Conservation (phyloP, 2,888 invertebrate species). For the Eristalinus aeneus region DNA sequence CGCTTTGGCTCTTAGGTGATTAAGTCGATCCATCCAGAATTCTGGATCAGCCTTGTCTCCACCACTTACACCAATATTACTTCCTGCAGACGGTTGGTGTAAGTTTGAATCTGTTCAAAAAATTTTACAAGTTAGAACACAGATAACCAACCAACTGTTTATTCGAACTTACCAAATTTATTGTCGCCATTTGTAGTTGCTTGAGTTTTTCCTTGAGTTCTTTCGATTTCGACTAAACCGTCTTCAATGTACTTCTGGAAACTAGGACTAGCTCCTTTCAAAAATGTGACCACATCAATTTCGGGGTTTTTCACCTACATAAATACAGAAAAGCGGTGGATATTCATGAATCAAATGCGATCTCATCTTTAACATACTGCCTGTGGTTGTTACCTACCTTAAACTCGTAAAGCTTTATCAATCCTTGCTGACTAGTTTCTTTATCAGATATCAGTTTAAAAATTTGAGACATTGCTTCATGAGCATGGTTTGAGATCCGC, state of each 20-base stretch:
- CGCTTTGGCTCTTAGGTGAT: constrained; percentile 76
- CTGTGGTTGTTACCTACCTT: constrained; percentile 74
- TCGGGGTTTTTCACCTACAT: constrained; percentile 79
- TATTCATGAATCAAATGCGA: neutral
- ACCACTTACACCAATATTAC: constrained; percentile 50
- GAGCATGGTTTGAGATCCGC: constrained; percentile 88
- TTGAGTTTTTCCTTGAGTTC: constrained; percentile 71
- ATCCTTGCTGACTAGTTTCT: constrained; percentile 91
- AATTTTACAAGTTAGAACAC: neutral
- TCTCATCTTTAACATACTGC: neutral
- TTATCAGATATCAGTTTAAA: constrained; percentile 95
- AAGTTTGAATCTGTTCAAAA: constrained; percentile 73
- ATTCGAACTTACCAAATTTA: constrained; percentile 67
- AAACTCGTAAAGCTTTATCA: constrained; percentile 81
- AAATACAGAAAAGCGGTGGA: neutral
- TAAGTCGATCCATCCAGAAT: constrained; percentile 80
- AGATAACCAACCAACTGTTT: neutral
- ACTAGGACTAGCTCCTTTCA: constrained; percentile 79
- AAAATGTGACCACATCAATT: constrained; percentile 79
- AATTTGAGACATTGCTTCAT: constrained; percentile 93
- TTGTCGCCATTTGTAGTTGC: constrained; percentile 71
- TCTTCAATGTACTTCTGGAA: constrained; percentile 81
- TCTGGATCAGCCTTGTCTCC: constrained; percentile 77
- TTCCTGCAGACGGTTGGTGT: constrained; percentile 71
- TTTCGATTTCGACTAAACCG: constrained; percentile 79